Evolutionary conservation across 2,113 vertebrate genomes (phyloP).

Genomic region (Sebastes schlegelii): DNA sequence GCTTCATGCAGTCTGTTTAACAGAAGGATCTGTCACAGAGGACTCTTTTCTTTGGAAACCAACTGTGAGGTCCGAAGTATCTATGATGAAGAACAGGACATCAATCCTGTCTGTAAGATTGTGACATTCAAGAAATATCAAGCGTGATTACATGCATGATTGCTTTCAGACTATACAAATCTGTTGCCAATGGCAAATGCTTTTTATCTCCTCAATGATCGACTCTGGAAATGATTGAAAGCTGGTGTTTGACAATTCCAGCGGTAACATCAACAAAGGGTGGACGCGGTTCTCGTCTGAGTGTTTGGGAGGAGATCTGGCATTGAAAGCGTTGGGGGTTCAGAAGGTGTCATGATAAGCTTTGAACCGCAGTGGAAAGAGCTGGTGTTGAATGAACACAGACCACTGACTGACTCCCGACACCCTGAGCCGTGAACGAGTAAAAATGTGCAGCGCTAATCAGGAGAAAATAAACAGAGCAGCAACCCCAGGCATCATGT

Average conservation of each 20-base stretch:
- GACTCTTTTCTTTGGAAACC: constrained; percentile 32
- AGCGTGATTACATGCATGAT: constrained; percentile 48
- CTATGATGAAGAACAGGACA: constrained; percentile 55
- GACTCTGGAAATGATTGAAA: constrained; percentile 35
- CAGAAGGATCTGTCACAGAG: constrained; percentile 37
- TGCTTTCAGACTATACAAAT: constrained; percentile 37
- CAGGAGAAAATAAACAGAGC: constrained; percentile 79
- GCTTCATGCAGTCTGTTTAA: constrained; percentile 12
- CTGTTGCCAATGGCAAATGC: constrained; percentile 5
- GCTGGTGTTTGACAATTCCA: constrained; percentile 39
- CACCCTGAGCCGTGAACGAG: constrained; percentile 53
- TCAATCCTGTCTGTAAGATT: constrained; percentile 50
- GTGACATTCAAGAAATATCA: constrained; percentile 52
- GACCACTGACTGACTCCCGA: constrained; percentile 59
- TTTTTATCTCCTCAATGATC: constrained; percentile 30
- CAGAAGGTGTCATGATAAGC: constrained; percentile 64
- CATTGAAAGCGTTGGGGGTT: constrained; percentile 1
- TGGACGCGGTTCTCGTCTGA: constrained; percentile 20
- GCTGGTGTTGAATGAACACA: constrained; percentile 76
- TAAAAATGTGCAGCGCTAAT: constrained; percentile 77
- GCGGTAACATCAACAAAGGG: constrained; percentile 48
- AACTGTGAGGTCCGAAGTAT: constrained; percentile 41
- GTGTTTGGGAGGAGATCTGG: constrained; percentile 16
- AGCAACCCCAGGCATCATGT: constrained; percentile 52
- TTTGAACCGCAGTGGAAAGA: constrained; percentile 61